Evolutionary conservation across 2,113 vertebrate genomes (phyloP).

Genomic region (Dipodomys stephensi): DNA sequence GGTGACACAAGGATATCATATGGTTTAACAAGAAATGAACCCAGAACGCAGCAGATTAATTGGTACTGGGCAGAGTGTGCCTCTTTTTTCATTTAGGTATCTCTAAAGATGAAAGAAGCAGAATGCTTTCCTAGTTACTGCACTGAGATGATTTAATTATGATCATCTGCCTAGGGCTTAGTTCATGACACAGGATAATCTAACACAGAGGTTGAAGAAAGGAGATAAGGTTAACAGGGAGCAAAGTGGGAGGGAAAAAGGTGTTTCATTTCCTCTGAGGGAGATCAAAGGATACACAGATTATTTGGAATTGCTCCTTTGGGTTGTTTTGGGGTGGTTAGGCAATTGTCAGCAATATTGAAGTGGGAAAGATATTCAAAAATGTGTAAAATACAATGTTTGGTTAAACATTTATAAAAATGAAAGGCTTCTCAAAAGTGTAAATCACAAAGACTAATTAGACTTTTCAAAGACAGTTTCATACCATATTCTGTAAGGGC

Average conservation of each 20-base stretch:
- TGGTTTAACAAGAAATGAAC: constrained; percentile 73
- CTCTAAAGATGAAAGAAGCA: constrained; percentile 79
- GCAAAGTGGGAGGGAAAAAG: constrained; percentile 37
- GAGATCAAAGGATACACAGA: constrained; percentile 70
- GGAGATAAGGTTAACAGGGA: constrained; percentile 54
- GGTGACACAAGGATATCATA: constrained; percentile 77
- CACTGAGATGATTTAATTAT: constrained; percentile 79
- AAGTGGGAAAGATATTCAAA: not conserved
- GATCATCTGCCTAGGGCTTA: constrained; percentile 77
- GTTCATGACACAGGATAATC: constrained; percentile 71
- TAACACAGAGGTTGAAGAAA: constrained; percentile 44
- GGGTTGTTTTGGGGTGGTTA: not conserved
- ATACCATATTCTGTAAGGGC: not conserved
- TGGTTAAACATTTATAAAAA: not conserved
- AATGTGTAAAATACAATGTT: not conserved
- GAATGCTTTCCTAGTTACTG: constrained; percentile 59
- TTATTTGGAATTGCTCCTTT: constrained; percentile 9
- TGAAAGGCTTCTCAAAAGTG: not conserved
- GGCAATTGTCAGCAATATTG: not conserved
- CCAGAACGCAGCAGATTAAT: constrained; percentile 71
- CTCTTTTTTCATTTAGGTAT: constrained; percentile 68
- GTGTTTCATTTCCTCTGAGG: constrained; percentile 74
- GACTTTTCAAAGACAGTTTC: not conserved
- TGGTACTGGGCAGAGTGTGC: constrained; percentile 65
- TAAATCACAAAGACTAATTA: not conserved